Evolutionary conservation across 2,113 vertebrate genomes (phyloP), one percentile per base, ranked within the genome.

Genomic region (Urocitellus parryii): DNA sequence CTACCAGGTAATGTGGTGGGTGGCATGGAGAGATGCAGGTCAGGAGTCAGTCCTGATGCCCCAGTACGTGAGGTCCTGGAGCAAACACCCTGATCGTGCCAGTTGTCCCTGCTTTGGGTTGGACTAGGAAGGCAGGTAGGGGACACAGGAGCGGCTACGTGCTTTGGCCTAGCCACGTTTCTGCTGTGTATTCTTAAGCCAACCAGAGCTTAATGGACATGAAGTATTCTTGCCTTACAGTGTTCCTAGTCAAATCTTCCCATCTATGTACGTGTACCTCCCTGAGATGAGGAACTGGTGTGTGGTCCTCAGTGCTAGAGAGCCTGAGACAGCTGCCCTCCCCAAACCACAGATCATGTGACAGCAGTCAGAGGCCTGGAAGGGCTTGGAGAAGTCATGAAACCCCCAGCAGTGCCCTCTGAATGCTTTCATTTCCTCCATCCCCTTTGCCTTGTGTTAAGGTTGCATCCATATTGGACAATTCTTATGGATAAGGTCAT

Each of bases 201-300:
- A 72, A 24, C 51, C 72, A 67, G 58, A 84, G 73, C 20, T 2
- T 16, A 68, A 12, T 11, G 78, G 27, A 34, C 7, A 13, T 53
- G 4, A 1, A 70, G 72, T 45, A 51, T 93, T 70, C 82, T 63
- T 53, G 70, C 37, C 65, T 79, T 32, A 4, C 45, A 8, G 12
- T 76, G 65, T 22, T 51, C 79, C 48, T 7, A 29, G 29, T 9
- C 63, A 45, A 11, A 12, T 56, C 73, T 74, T 78, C 77, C 79
- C 45, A 1, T 56, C 86, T 10, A 0, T 34, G 80, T 34, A 14
- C 0, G 0, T 25, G 73, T 1, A 4, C n/a, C 58, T 79, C 8
- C 39, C 14, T 42, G 34, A 89, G 79, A 24, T 42, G 48, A 65
- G 72, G 51, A 16, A n/a, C 45, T 56, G 39, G 34, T 7, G 39